Base-by-base conservation (phyloP, 2,888 invertebrate species). In the Carpatolechia fugitivella region DNA sequence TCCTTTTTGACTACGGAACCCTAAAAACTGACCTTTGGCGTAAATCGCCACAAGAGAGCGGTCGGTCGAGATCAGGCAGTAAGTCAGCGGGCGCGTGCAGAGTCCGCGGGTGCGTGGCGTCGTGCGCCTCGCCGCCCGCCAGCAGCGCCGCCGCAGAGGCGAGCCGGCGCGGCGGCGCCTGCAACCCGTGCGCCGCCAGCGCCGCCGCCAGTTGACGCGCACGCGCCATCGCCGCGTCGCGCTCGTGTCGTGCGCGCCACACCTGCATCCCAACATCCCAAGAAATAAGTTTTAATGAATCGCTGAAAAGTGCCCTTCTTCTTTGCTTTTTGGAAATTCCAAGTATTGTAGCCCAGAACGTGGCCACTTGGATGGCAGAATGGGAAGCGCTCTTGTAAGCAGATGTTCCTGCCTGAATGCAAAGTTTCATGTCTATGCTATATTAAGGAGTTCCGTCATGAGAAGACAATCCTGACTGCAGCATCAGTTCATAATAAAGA, bases 161-260 rank as follows among this genome's bases (percentile, higher is more conserved):
- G 38, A 92, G 82, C 61, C 92, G 92, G 72, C 93, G 91, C 68
- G 94, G 94, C 62, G 94, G 94, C 61, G 95, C 94, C 74, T 94
- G 94, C 76, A 96, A 93, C 65, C 96, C 96, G 81, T 96, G 94
- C 58, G 93, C 93, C 80, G 96, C 96, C 85, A 97, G 91, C 74
- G 96, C 94, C 77, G 95, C 95, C 74, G 97, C 96, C 70, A 98
- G 88, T 79, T 97, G 96, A 57, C 96, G 93, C 68, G 97, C 95
- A 71, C 96, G 93, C 70, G 97, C 91, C 67, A 94, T 91, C 0
- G 97, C 96, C 84, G 97, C 93, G 80, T 97, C 97, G 67, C 98
- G 91, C 78, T 98, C 97, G 78, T 97, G 95, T 69, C 96, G 95
- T 47, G 97, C 96, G 75, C 97, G 96, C 97, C 97, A 97, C 62